Evolutionary conservation across 1,140 invertebrate genomes (phyloP), one percentile per base, ranked within the genome.

Genomic region (Sesamia nonagrioides): DNA sequence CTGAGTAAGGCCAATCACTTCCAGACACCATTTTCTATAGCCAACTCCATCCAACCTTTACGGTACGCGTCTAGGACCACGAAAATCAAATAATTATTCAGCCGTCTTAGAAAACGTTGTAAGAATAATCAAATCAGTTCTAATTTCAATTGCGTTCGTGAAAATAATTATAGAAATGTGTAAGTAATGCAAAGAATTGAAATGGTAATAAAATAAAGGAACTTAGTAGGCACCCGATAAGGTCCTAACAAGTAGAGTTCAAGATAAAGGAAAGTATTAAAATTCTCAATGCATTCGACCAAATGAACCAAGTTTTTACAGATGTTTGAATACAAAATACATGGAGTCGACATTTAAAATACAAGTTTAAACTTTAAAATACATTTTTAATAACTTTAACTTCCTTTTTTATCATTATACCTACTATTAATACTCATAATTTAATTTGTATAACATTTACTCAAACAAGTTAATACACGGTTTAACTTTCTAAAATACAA

Each of bases 241-340:
- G 83, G 84, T 85, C 74, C 81, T 89, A 89, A 91, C 87, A 88
- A 91, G 88, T 87, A 89, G 89, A 90, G 89, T 91, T 90, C 86
- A 84, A 86, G 82, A 87, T 87, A 88, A 89, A 86, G 88, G 86
- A 87, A 88, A 85, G 88, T 88, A 89, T 91, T 93, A 90, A 92
- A 92, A 93, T 93, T 93, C 91, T 83, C 85, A 83, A 89, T 89
- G 89, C 89, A 91, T 89, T 89, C 86, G 84, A 83, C 86, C 88
- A 92, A 92, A 93, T 88, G 90, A 93, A 93, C 88, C 89, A 90
- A 92, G 88, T 91, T 92, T 91, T 89, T 91, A 87, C 83, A 87
- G 88, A 86, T 86, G 83, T 85, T 86, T 74, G 86, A 88, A 82
- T 82, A 33, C 63, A 73, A 76, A 81, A 77, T 56, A 48, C 35